These are phyloP conservation scores for Gobiocypris rarus DNA, from an alignment of 2,113 vertebrate genomes.

Conservation along the genomic window DNA sequence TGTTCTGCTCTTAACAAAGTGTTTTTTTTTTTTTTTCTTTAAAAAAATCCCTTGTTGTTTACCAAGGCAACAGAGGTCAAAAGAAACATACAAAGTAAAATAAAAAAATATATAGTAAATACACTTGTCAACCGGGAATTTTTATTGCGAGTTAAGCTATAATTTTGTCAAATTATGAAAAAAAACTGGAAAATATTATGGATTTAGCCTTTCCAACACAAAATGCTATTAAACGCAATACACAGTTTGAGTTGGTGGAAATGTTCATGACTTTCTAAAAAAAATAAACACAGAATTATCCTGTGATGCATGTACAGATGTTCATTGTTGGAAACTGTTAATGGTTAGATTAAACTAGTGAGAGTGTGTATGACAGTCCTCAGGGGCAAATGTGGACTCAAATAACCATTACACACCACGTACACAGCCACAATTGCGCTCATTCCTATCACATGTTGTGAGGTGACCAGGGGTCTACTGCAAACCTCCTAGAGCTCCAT, in stretches of 20 bases:
- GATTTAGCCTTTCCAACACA: not conserved
- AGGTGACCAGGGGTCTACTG: not conserved
- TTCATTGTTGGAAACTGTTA: not conserved
- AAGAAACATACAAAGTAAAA: not conserved
- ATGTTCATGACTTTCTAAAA: not conserved
- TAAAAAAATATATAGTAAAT: not conserved
- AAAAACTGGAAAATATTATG: not conserved
- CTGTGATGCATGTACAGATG: not conserved
- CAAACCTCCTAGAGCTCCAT: slow-evolving; percentile 24
- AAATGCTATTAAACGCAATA: not conserved
- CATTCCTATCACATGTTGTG: slow-evolving; percentile 14
- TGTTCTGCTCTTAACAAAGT: not conserved
- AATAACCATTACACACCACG: slow-evolving; percentile 1
- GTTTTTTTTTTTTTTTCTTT: not conserved
- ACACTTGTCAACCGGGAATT: not conserved
- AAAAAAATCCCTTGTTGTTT: too few species aligned
- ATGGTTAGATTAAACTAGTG: not conserved
- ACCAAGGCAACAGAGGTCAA: not conserved
- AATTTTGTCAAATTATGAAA: not conserved
- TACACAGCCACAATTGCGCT: not conserved
- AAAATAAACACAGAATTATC: not conserved
- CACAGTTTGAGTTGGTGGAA: not conserved
- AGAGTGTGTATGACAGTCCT: not conserved
- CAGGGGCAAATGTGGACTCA: not conserved
- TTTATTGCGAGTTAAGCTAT: not conserved